Conservation (phyloP, 2,797 vertebrate species). For the Sylvilagus floridanus region DNA sequence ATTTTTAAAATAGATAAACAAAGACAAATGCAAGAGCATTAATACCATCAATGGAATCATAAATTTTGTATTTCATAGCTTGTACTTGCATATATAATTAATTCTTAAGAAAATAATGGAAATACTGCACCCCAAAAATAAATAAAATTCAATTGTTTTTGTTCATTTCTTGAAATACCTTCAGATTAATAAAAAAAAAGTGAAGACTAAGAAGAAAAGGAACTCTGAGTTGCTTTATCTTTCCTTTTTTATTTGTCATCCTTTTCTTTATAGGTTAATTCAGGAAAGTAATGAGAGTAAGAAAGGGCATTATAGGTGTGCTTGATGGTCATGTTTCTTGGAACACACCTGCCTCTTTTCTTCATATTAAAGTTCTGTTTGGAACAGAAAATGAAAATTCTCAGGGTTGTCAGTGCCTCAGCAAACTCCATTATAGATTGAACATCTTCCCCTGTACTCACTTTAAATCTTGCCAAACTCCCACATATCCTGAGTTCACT, state of each 20-base stretch:
- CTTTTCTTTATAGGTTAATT: not conserved
- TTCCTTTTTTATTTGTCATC: not conserved
- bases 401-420: not conserved
- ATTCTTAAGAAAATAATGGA: slow-evolving; percentile 8
- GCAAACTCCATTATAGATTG: not conserved
- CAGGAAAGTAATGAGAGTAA: not conserved
- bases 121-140: not conserved
- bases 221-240: not conserved
- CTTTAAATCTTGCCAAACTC: not conserved
- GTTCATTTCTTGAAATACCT: not conserved
- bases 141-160: not conserved
- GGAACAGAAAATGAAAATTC: not conserved
- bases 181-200: not conserved
- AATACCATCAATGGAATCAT: slow-evolving; percentile 28
- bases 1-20: not conserved
- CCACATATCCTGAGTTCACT: not conserved
- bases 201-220: not conserved
- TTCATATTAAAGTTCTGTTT: not conserved
- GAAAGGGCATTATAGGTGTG: not conserved
- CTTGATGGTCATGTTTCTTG: not conserved
- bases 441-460: not conserved
- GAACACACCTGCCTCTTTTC: not conserved
- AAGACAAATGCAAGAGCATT: not conserved
- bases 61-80: not conserved
- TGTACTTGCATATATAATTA: not conserved